phyloP scores from a whole-genome alignment of 2,888 invertebrate genomes.

The Ennomos quercinarius region DNA sequence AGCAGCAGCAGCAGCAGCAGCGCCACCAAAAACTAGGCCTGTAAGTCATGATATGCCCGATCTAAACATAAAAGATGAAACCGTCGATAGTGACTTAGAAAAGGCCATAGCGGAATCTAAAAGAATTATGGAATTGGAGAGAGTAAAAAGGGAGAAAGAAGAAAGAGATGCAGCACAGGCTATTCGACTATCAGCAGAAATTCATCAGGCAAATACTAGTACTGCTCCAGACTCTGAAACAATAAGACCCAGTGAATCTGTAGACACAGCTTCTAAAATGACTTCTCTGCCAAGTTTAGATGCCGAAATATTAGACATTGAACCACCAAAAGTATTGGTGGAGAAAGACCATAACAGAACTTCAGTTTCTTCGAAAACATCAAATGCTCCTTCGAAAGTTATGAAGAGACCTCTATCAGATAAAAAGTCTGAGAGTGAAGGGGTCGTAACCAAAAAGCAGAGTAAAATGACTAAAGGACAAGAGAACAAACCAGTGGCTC shows the following conservation, averaged over 20 bases:
- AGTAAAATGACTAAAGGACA: conserved; percentile 68
- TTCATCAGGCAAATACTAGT: conserved; percentile 68
- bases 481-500: conserved; percentile 67
- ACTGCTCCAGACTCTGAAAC: conserved; percentile 50
- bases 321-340: conserved; percentile 68
- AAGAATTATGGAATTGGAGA: conserved; percentile 79
- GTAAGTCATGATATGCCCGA: conserved; percentile 82
- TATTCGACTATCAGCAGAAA: conserved; percentile 67
- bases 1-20: conserved; percentile 55
- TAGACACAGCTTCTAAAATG: conserved; percentile 58
- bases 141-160: conserved; percentile 76
- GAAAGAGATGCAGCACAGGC: conserved; percentile 73
- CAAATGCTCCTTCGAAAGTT: conserved; percentile 60
- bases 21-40: conserved; percentile 66
- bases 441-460: conserved; percentile 64
- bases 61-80: conserved; percentile 80
- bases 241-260: conserved; percentile 47
- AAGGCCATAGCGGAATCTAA: conserved; percentile 82
- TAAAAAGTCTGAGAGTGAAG: conserved; percentile 68
- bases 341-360: conserved; percentile 73
- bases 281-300: conserved; percentile 73
- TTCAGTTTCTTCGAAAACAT: conserved; percentile 52
- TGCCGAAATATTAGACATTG: conserved; percentile 67
- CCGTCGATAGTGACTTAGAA: conserved; percentile 80
- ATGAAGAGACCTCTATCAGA: conserved; percentile 71